These are phyloP conservation scores for Micrasema longulum DNA, from an alignment of 1,140 invertebrate species.

Conservation along the genomic window DNA sequence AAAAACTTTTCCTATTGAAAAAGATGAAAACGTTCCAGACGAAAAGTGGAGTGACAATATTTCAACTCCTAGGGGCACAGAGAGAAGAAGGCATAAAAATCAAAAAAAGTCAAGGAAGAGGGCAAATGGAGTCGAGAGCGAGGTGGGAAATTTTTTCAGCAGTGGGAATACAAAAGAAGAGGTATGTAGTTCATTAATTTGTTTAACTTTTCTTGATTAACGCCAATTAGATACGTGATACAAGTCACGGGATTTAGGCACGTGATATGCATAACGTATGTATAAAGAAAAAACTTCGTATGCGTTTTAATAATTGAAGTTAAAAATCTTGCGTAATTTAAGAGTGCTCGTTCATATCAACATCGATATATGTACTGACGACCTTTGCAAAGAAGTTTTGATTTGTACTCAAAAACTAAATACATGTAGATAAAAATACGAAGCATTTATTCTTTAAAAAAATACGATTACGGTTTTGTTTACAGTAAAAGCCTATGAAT, in stretches of 20 bases:
- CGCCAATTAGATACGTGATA: neutral
- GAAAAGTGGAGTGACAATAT: slow-evolving; percentile 38
- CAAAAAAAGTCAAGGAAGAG: slow-evolving; percentile 41
- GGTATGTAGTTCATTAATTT: neutral
- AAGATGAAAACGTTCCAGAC: slow-evolving; percentile 14
- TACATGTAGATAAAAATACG: too few relatives aligned
- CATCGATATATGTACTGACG: too few relatives aligned
- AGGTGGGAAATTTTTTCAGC: neutral
- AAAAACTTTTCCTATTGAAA: slow-evolving; percentile 27
- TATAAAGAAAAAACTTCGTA: too few relatives aligned
- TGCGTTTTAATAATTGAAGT: too few relatives aligned
- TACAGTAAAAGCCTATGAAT: too few relatives aligned
- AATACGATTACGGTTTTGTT: too few relatives aligned
- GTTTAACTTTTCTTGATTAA: neutral
- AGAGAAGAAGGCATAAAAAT: slow-evolving; percentile 47
- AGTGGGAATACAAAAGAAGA: neutral
- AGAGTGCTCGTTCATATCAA: too few relatives aligned
- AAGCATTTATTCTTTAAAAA: too few relatives aligned
- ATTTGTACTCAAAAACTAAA: too few relatives aligned
- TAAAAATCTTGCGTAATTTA: too few relatives aligned
- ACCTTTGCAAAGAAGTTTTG: too few relatives aligned
- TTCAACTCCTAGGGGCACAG: neutral
- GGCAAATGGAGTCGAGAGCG: neutral
- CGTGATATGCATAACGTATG: neutral
- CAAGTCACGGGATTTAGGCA: too few relatives aligned